A percentile compares a stretch with the other conserved stretches of the same genome.
Evolutionary conservation across 2,113 vertebrate genomes (phyloP).

Genomic region (Catharus minimus): DNA sequence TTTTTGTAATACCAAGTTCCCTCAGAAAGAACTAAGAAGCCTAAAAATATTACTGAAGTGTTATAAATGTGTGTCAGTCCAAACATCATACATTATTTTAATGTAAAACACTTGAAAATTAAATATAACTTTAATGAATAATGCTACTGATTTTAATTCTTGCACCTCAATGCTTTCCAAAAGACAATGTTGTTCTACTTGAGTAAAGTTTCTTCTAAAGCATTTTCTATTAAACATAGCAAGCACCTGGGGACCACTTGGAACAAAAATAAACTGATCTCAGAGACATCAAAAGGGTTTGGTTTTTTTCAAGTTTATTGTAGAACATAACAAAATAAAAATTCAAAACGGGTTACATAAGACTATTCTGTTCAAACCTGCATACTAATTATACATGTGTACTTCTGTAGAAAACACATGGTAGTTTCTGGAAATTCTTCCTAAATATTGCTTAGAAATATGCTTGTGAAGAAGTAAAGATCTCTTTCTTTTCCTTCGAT

Average conservation of each 20-base stretch:
- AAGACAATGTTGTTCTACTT: neutral
- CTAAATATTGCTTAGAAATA: neutral
- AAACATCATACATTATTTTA: neutral
- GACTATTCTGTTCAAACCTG: neutral
- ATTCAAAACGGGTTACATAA: neutral
- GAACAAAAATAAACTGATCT: neutral
- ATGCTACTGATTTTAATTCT: neutral
- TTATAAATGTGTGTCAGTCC: rapidly evolving
- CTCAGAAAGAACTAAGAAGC: neutral
- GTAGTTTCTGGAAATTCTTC: neutral
- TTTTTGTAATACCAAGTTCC: neutral
- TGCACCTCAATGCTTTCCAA: neutral
- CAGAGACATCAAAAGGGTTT: neutral
- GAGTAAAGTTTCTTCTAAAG: neutral
- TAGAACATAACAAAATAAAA: neutral
- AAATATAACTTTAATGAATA: neutral
- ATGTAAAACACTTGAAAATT: neutral
- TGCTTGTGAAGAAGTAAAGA: neutral
- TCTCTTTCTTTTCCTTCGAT: neutral
- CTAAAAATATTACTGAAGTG: neutral
- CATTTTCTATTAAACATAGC: neutral
- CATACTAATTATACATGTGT: neutral
- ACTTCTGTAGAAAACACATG: neutral
- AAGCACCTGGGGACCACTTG: neutral
- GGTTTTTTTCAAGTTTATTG: neutral